Conservation (phyloP, 1,140 invertebrate species). For the Rhagoletis zephyria region DNA sequence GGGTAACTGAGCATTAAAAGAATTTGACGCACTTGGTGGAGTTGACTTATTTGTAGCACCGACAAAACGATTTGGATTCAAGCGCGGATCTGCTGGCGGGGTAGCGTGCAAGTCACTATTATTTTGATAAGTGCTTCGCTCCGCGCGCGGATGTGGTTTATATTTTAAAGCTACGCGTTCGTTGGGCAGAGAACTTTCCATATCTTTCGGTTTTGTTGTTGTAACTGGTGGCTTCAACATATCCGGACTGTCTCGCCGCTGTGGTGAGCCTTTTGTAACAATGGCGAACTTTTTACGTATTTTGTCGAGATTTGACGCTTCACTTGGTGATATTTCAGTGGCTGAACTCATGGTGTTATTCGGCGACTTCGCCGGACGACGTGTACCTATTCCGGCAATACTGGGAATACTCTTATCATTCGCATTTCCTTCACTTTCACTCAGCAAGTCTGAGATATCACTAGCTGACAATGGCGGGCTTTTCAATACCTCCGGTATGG, state of each 20-base stretch:
- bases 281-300: constrained; percentile 55
- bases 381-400: constrained; percentile 55
- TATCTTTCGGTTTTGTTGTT: not conserved
- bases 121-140: constrained; percentile 17
- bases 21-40: not conserved
- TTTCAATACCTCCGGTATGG: constrained; percentile 57
- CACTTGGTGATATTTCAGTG: not conserved
- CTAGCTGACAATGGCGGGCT: constrained; percentile 57
- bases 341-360: not conserved
- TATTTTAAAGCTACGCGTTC: constrained; percentile 58
- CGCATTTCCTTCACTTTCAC: constrained; percentile 44
- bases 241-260: not conserved
- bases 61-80: not conserved
- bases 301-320: constrained; percentile 43
- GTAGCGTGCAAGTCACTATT: not conserved
- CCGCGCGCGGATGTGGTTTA: constrained; percentile 55
- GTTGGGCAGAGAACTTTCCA: not conserved
- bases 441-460: constrained; percentile 57
- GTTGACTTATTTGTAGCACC: not conserved
- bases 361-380: constrained; percentile 21
- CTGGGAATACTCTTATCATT: not conserved
- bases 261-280: constrained; percentile 49
- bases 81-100: constrained; percentile 4
- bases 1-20: not conserved
- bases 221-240: not conserved